A percentile compares a stretch with the other conserved stretches of the same genome.
These are phyloP conservation scores for Hemibagrus guttatus DNA, from an alignment of 2,797 vertebrate species.

Conservation along the genomic window DNA sequence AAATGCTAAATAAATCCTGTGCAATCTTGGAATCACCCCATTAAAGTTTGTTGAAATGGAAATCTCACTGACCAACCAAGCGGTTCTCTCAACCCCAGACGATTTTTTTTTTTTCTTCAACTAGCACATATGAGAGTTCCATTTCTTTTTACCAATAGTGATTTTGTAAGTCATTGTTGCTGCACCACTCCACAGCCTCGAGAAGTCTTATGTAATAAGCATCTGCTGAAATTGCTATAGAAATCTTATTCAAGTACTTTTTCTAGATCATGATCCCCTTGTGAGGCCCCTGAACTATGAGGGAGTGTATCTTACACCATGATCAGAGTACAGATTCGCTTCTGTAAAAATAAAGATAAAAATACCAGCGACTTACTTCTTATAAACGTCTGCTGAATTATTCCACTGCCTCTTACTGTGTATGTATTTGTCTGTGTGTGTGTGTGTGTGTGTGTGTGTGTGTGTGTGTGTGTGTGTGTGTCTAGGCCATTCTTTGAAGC, in stretches of 20 bases:
- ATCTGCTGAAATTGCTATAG: not conserved
- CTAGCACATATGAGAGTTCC: not conserved
- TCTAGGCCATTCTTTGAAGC: conserved; percentile 88
- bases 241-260: conserved; percentile 13
- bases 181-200: not conserved
- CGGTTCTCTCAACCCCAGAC: not conserved
- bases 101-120: too few species aligned
- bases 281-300: not conserved
- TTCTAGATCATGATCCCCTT: not conserved
- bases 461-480: conserved; percentile 26
- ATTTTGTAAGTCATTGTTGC: not conserved
- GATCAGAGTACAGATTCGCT: not conserved
- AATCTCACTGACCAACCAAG: not conserved
- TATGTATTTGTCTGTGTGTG: conserved; percentile 10
- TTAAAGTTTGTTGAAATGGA: not conserved
- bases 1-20: not conserved
- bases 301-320: not conserved
- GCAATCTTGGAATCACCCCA: not conserved
- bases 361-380: not conserved
- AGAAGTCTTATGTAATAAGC: conserved; percentile 21
- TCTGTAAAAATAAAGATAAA: not conserved
- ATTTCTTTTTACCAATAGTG: not conserved
- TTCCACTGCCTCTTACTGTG: not conserved
- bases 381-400: not conserved
- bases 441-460: conserved; percentile 23